Evolutionary conservation across 2,797 vertebrate genomes (phyloP).

Genomic region (Galaxias olidus): DNA sequence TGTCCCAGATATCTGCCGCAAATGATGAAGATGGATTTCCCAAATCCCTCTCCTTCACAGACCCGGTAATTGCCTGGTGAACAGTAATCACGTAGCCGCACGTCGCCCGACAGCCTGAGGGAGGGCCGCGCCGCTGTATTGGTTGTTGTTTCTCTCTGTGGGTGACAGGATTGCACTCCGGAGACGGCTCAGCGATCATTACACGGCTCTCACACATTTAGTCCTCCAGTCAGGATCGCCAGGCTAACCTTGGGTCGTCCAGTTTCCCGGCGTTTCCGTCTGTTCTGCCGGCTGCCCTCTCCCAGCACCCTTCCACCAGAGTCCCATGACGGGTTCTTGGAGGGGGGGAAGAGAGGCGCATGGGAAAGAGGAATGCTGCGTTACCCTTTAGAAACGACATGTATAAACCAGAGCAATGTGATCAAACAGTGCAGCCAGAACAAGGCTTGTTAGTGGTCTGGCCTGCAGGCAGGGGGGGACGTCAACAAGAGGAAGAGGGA

Average conservation of each 20-base stretch:
- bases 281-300: constrained; percentile 63
- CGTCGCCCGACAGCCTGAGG: neutral
- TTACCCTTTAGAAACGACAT: constrained; percentile 23
- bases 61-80: neutral
- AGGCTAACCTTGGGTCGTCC: constrained; percentile 69
- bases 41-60: neutral
- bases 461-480: constrained; percentile 10
- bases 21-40: neutral
- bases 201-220: constrained; percentile 79
- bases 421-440: constrained; percentile 49
- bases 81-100: too few species aligned
- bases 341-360: constrained; percentile 10
- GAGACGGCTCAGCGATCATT: constrained; percentile 74
- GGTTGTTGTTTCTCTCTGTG: constrained; percentile 27
- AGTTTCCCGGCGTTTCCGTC: constrained; percentile 65
- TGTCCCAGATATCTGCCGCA: neutral
- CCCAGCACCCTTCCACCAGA: constrained; percentile 25
- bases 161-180: constrained; percentile 74
- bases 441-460: constrained; percentile 46
- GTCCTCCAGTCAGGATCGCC: constrained; percentile 66
- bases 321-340: constrained; percentile 47
- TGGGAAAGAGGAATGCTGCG: constrained; percentile 13
- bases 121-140: neutral
- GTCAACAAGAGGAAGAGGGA: constrained; percentile 51
- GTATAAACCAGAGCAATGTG: constrained; percentile 27